phyloP scores from a whole-genome alignment of 2,888 invertebrate species.

The Ichneumon xanthorius region DNA sequence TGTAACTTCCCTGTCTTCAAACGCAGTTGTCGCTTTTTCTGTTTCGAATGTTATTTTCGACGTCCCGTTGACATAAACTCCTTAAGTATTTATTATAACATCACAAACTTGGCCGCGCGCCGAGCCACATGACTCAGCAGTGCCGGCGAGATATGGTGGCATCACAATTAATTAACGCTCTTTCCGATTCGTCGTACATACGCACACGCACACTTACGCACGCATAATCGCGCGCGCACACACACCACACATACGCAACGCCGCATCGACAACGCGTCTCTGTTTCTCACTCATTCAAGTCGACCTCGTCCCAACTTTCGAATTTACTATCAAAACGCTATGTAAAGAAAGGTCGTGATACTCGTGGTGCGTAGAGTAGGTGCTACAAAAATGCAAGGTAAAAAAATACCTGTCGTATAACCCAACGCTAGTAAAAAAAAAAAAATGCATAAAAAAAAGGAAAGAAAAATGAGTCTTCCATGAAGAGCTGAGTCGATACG shows the following conservation, averaged over 20 bases:
- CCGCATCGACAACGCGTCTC: constrained; percentile 64
- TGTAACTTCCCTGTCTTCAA: constrained; percentile 39
- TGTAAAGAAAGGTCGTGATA: constrained; percentile 56
- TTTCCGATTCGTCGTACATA: constrained; percentile 78
- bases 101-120: constrained; percentile 85
- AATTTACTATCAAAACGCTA: constrained; percentile 59
- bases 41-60: constrained; percentile 34
- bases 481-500: constrained; percentile 56
- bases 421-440: neutral
- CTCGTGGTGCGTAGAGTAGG: constrained; percentile 11
- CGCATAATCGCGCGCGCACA: constrained; percentile 36
- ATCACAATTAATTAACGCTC: constrained; percentile 87
- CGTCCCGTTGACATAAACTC: constrained; percentile 74
- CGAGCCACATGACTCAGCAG: constrained; percentile 84
- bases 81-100: constrained; percentile 84
- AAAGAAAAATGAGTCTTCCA: constrained; percentile 22
- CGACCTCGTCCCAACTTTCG: constrained; percentile 63
- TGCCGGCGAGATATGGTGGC: constrained; percentile 92
- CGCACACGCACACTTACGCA: constrained; percentile 71
- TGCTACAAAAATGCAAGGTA: constrained; percentile 12
- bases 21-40: constrained; percentile 35
- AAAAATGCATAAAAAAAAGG: neutral
- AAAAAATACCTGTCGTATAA: neutral
- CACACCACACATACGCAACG: constrained; percentile 38
- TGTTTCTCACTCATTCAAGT: constrained; percentile 56